phyloP scores from a whole-genome alignment of 2,113 vertebrate genomes.

The Alces alces region DNA sequence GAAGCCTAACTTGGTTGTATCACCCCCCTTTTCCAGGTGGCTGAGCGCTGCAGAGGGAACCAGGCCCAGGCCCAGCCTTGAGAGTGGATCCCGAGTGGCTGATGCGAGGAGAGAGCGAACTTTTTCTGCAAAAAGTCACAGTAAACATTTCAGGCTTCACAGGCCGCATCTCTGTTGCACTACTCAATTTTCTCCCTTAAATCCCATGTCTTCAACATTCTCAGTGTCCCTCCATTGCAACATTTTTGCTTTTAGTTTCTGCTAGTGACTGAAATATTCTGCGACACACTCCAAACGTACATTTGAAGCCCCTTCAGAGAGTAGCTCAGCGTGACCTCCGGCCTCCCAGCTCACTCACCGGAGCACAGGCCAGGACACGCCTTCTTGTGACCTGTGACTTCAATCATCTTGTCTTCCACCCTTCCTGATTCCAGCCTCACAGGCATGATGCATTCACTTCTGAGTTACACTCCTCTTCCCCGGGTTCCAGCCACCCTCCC shows the following conservation, averaged over 20 bases:
- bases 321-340: fast-evolving
- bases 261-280: not conserved
- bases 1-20: not conserved
- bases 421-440: not conserved
- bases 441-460: fast-evolving
- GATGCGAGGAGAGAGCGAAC: not conserved
- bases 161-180: not conserved
- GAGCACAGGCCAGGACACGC: not conserved
- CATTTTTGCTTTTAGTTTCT: not conserved
- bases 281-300: not conserved
- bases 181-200: not conserved
- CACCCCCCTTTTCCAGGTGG: not conserved
- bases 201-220: not conserved
- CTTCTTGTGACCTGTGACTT: not conserved
- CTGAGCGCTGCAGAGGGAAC: not conserved
- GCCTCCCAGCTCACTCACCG: not conserved
- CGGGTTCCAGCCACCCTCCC: not conserved
- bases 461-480: not conserved
- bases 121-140: not conserved
- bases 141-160: not conserved
- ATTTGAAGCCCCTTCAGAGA: not conserved
- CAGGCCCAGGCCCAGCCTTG: not conserved
- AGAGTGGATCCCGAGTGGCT: not conserved
- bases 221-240: not conserved
- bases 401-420: not conserved